Evolutionary conservation across 1,140 invertebrate genomes (phyloP), one percentile per base, ranked within the genome.

Genomic region (Arion vulgaris): DNA sequence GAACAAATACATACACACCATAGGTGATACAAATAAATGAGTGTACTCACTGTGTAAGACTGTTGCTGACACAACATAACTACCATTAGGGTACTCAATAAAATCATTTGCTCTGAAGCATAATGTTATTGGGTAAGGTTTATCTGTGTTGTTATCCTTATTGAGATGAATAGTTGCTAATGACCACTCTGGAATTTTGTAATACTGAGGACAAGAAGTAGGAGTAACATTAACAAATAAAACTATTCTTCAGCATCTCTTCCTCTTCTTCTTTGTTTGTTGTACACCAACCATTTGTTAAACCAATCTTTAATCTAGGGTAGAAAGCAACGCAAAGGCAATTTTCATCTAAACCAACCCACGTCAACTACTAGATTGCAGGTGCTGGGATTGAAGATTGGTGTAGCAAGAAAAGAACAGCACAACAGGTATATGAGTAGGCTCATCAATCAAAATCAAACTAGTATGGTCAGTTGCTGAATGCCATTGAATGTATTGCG

Each of bases 71-170:
- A 85, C 80, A 73, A 85, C 32, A 39, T 82, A 85, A 17, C 51
- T 79, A 36, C 80, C 76, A 51, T 82, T 85, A 62, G 68, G 23
- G 66, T 77, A 82, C 19, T 66, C 57, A 5, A 77, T 32, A 66
- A 68, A 82, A 71, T 81, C 68, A 69, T 81, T 85, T 49, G 76
- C 76, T n/a, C 68, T 57, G 80, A 53, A 82, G 76, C 83, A 85
- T n/a, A 85, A n/a, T 23, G 39, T n/a, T 32, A 84, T 84, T 28
- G 83, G 83, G 17, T 68, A 36, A 32, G 34, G 5, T n/a, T n/a
- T 71, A 1, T 36, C 26, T 23, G 68, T 80, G 0, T 19, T 13
- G 2, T 81, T 79, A 53, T 79, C 57, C 66, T 51, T 79, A 26
- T 79, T 62, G 62, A 82, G 41, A 28, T 34, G 62, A 19, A 85